Evolutionary conservation across 2,888 invertebrate genomes (phyloP).

Genomic region (Dichetophora obliterata): DNA sequence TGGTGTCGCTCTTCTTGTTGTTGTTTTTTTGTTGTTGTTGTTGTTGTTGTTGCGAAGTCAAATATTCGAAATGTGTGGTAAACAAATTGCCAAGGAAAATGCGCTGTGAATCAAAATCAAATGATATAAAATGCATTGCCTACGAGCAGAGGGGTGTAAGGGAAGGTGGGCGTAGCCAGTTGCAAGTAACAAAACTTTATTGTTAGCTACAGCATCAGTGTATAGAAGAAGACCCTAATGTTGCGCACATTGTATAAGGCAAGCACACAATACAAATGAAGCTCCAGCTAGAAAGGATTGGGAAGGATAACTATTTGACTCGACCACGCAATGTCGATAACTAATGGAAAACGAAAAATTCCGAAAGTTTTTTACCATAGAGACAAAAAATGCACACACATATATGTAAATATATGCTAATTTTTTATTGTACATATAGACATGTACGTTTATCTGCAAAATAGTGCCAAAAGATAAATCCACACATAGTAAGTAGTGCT

Average conservation of each 20-base stretch:
- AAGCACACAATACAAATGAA: no score
- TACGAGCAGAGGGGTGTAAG: neutral
- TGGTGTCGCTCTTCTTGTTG: neutral
- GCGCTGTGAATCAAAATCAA: conserved; percentile 9
- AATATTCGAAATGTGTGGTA: neutral
- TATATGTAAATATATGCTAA: neutral
- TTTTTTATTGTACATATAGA: neutral
- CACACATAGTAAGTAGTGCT: conserved; percentile 36
- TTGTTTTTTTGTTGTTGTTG: no score
- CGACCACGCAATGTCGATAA: no score
- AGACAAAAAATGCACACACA: conserved; percentile 11
- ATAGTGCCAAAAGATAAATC: conserved; percentile 25
- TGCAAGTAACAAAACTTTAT: conserved; percentile 6
- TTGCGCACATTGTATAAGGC: no score
- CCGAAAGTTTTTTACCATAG: conserved; percentile 9
- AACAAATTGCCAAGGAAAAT: conserved; percentile 13
- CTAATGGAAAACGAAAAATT: neutral
- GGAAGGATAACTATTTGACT: no score
- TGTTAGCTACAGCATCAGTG: neutral
- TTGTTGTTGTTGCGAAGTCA: neutral
- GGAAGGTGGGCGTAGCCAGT: neutral
- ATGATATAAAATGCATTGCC: conserved; percentile 9
- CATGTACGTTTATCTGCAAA: no score
- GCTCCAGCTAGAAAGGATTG: no score
- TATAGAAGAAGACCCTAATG: no score